phyloP scores from a whole-genome alignment of 2,113 vertebrate genomes.

The Canis aureus region DNA sequence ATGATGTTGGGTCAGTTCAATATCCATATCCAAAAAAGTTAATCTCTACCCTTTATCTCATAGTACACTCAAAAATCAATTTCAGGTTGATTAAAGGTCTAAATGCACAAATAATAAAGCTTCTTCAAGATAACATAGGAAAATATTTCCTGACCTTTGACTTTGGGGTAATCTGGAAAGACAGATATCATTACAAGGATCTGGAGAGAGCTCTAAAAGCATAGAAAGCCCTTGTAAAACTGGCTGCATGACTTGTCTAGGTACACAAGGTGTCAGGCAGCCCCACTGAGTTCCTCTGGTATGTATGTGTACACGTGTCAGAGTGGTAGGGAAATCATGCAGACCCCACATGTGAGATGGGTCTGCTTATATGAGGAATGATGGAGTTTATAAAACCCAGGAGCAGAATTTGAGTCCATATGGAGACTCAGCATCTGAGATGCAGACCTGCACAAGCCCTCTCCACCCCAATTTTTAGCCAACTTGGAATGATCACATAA shows the following conservation, averaged over 20 bases:
- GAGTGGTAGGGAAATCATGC: not conserved
- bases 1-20: not conserved
- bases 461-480: not conserved
- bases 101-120: not conserved
- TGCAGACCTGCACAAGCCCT: not conserved
- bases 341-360: not conserved
- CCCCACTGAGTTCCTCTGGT: not conserved
- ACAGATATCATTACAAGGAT: not conserved
- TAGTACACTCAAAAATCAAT: conserved; percentile 20
- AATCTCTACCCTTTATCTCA: not conserved
- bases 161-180: not conserved
- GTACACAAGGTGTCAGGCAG: not conserved
- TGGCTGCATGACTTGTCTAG: not conserved
- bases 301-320: not conserved
- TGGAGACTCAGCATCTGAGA: not conserved
- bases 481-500: not conserved
- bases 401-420: not conserved
- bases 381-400: not conserved
- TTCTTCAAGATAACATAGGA: not conserved
- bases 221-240: not conserved
- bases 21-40: not conserved
- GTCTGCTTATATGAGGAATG: not conserved
- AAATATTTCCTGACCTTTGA: not conserved
- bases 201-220: not conserved
- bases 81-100: not conserved